These are phyloP conservation scores for Myotis planiceps DNA, from an alignment of 2,797 vertebrate genomes.

Conservation along the genomic window DNA sequence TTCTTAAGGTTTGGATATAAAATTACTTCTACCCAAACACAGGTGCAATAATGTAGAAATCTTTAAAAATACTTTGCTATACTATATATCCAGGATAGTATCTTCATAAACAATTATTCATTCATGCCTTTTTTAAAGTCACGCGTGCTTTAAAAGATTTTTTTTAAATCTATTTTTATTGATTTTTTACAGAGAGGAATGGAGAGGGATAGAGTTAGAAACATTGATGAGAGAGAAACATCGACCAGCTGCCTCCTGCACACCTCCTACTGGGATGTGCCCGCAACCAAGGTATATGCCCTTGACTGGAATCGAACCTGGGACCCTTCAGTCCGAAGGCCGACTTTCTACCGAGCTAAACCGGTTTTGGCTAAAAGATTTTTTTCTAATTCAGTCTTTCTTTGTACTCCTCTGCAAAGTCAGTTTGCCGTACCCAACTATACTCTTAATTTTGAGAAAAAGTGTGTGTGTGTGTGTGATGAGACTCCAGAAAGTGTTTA, in stretches of 20 bases:
- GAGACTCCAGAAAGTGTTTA: not conserved
- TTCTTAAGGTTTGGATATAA: constrained; percentile 24
- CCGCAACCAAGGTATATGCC: too few species aligned
- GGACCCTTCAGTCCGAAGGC: too few species aligned
- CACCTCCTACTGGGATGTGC: too few species aligned
- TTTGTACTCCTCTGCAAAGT: not conserved
- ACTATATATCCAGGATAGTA: not conserved
- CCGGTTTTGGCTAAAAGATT: not conserved
- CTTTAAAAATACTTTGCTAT: not conserved
- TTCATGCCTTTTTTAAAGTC: not conserved
- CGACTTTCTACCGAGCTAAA: too few species aligned
- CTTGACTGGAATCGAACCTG: too few species aligned
- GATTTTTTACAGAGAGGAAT: too few species aligned
- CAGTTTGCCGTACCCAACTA: not conserved
- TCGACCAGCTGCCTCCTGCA: too few species aligned
- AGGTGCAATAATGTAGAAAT: not conserved
- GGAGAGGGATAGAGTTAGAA: too few species aligned
- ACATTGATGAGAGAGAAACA: too few species aligned
- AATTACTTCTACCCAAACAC: constrained; percentile 1
- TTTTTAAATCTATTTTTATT: not conserved
- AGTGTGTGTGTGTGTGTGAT: not conserved
- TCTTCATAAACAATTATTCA: not conserved
- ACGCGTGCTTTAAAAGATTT: not conserved
- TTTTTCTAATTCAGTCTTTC: not conserved
- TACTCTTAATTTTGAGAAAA: not conserved